A percentile compares a stretch with the other conserved stretches of the same genome.
Evolutionary conservation across 2,113 vertebrate genomes (phyloP).

Genomic region (Chlamydotis undulata): DNA sequence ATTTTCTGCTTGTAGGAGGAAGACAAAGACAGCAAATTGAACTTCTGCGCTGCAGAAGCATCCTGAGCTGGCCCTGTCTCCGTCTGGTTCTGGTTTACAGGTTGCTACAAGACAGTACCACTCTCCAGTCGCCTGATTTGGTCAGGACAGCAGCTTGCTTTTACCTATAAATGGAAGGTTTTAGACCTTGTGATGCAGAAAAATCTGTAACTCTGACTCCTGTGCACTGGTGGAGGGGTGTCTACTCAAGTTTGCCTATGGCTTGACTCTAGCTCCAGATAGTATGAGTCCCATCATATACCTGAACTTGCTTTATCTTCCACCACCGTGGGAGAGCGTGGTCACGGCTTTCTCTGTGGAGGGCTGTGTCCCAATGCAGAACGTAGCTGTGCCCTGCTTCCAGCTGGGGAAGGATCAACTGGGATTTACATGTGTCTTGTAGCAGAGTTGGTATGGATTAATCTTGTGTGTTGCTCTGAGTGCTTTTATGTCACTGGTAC

Average conservation of each 20-base stretch:
- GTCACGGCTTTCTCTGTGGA: not conserved
- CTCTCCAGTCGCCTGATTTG: not conserved
- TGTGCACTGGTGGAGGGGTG: fast-evolving
- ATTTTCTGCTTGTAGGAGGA: not conserved
- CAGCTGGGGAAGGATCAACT: not conserved
- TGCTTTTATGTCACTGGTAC: not conserved
- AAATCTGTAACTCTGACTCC: not conserved
- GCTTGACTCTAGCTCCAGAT: not conserved
- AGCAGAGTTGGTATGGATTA: not conserved
- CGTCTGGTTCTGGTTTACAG: not conserved
- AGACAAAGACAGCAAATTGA: not conserved
- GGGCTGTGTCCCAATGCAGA: not conserved
- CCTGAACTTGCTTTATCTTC: not conserved
- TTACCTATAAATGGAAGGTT: not conserved
- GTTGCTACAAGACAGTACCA: not conserved
- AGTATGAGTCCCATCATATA: not conserved
- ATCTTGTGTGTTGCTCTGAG: not conserved
- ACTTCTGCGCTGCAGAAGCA: not conserved
- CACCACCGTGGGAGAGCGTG: fast-evolving
- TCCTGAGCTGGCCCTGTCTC: not conserved
- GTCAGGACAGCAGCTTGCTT: not conserved
- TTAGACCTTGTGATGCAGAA: not conserved
- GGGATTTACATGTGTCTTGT: fast-evolving
- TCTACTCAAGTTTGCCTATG: fast-evolving
- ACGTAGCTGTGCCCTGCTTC: not conserved